Evolutionary conservation across 2,888 invertebrate species (phyloP), one percentile per base, ranked within the genome.

Genomic region (Sinotaia quadrata): DNA sequence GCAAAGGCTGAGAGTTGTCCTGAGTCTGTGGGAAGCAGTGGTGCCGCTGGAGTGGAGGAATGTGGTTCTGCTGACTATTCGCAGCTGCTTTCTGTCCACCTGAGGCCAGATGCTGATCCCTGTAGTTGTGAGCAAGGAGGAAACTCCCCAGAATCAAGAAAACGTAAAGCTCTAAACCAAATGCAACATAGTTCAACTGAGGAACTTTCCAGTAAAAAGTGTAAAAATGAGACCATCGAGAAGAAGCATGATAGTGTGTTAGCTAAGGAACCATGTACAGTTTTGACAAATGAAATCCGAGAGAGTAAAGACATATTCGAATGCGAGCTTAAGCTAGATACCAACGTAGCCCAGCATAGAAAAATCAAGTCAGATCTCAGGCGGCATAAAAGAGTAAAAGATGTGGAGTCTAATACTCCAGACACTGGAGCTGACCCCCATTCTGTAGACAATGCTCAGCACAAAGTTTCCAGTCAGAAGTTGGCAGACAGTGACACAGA

Each of bases 81-180:
- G 2, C 24, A 24, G 0, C 41, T 44, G 2, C 18, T n/a, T 1
- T 3, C 36, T n/a, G 7, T 27, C 2, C 52, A 29, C 29, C 41
- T 33, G 7, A 41, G 37, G n/a, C 24, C 65, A 18, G 44, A 41
- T 15, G 56, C 54, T 56, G 44, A 18, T 2, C 21, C 37, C 37
- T 34, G 52, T 24, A 29, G 52, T 51, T 41, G 37, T 15, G 24
- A 3, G 7, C 2, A 18, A 5, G 29, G 33, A 41, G 47, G 65
- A n/a, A 18, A n/a, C 29, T 33, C 65, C 18, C 65, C 44, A 8
- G 65, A 65, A 41, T 44, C 44, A 12, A 36, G 65, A 7, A 65
- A 65, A n/a, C 65, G 65, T 24, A 54, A 54, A 7, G 56, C 56
- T 21, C 44, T 52, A 5, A 31, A 56, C 5, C 65, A 41, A 41